Base-by-base conservation (phyloP, 2,797 vertebrate species). In the Clarias pachynema region DNA sequence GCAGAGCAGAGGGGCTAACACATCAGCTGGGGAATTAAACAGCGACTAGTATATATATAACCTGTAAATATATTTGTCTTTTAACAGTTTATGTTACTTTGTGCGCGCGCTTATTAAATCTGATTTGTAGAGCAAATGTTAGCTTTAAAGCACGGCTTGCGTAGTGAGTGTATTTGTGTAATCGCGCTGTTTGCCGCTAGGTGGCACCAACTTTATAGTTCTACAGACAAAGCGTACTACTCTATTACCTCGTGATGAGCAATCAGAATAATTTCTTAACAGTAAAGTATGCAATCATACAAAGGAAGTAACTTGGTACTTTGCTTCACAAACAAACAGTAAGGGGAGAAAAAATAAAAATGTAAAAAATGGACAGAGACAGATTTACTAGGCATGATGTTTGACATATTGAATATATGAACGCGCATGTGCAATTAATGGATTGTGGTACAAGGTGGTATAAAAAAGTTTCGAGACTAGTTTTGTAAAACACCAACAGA, bases 111-210 rank as follows among this genome's bases (percentile, higher is more conserved):
- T 22, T 37, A 18, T 59, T 59, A 59, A 22, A 29, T 68, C 40
- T 37, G 24, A 26, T 37, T 20, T 29, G 22, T n/a, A 82, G 81
- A 68, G 8, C 7, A 40, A 24, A 0, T 60, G 4, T 60, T 74
- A 73, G 44, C 75, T 79, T 44, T 63, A 26, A 44, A 24, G 16
- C 68, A 37, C 26, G 53, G 26, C 24, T 63, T 26, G 18, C 7
- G 1, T 49, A 31, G 14, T 44, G 69, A 9, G 31, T 80, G 40
- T 86, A 83, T 89, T 79, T 88, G 78, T 78, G 66, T 84, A 86
- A 60, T 89, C 16, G 72, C 40, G 49, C 37, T 14, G 3, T 44
- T 70, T 31, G 26, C 82, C 53, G 62, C 56, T n/a, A 89, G 87
- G 85, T 68, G 87, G 85, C 85, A 85, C 80, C 62, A 86, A 16